Conservation (phyloP, 2,888 invertebrate genomes). For the Siphonodentalium dalli region DNA sequence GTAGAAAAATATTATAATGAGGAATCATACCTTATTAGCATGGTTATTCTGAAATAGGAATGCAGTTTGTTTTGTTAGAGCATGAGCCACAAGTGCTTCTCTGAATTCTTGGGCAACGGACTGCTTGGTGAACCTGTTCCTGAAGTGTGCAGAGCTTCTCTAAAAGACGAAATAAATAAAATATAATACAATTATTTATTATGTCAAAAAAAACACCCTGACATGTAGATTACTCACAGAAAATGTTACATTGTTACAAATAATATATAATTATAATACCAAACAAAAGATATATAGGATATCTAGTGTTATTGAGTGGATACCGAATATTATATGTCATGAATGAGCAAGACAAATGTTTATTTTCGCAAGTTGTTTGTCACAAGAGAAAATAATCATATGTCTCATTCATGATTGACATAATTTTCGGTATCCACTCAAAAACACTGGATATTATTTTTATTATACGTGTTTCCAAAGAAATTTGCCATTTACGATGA, state of each 20-base stretch:
- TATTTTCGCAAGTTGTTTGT: no score
- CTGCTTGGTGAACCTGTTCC: constrained; percentile 45
- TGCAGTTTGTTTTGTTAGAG: constrained; percentile 41
- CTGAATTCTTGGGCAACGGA: constrained; percentile 53
- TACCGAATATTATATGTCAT: neutral
- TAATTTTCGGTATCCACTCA: no score
- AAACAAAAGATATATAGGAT: neutral
- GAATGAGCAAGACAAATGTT: no score
- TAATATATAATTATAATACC: neutral
- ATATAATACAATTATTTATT: neutral
- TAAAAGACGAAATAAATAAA: constrained; percentile 22
- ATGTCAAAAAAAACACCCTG: neutral
- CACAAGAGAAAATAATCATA: no score
- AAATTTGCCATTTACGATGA: no score
- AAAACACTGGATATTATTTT: no score
- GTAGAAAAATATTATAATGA: no score
- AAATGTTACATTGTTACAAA: neutral
- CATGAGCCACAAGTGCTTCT: constrained; percentile 54
- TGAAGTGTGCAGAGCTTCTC: constrained; percentile 49
- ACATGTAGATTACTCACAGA: neutral
- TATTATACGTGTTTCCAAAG: no score
- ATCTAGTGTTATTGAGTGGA: no score
- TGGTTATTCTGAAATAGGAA: constrained; percentile 49
- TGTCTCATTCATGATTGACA: no score
- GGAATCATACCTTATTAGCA: constrained; percentile 45